A percentile compares a stretch with the other conserved stretches of the same genome.
These are phyloP conservation scores for Phyto melanocephala DNA, from an alignment of 2,888 invertebrate species.

Conservation along the genomic window DNA sequence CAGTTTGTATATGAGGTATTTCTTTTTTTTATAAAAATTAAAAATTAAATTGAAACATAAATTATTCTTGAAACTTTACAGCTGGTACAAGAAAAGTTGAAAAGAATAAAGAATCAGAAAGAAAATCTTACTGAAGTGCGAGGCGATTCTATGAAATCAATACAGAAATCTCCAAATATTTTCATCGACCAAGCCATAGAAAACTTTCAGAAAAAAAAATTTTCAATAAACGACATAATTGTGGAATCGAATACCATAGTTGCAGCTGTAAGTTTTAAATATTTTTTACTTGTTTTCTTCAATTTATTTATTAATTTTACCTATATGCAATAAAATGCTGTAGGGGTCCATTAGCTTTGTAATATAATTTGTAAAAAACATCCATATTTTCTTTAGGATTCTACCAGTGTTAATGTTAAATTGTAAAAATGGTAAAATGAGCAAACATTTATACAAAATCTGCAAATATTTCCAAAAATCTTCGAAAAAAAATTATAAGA, in stretches of 20 bases:
- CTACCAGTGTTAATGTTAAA: too few relatives aligned
- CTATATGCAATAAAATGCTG: too few relatives aligned
- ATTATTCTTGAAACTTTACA: too few relatives aligned
- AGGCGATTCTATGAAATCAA: neutral
- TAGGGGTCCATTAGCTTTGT: neutral
- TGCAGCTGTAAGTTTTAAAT: slow-evolving; percentile 60
- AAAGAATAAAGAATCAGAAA: neutral
- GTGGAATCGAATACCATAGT: slow-evolving; percentile 67
- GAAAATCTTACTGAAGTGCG: neutral
- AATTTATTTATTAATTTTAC: too few relatives aligned
- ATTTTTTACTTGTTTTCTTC: neutral
- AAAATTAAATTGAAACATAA: too few relatives aligned
- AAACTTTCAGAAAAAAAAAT: slow-evolving; percentile 58
- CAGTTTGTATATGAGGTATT: slow-evolving; percentile 4
- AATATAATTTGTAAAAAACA: neutral
- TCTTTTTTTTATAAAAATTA: too few relatives aligned
- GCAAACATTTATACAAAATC: too few relatives aligned
- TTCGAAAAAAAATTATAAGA: too few relatives aligned
- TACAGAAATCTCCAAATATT: slow-evolving; percentile 64
- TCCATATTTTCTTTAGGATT: neutral
- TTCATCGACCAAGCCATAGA: slow-evolving; percentile 68
- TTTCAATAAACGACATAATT: slow-evolving; percentile 65
- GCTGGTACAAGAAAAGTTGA: slow-evolving; percentile 1
- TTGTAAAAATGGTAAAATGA: too few relatives aligned
- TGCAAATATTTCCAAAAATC: too few relatives aligned